These are phyloP conservation scores for Dendronephthya gigantea DNA, from an alignment of 64 coral and sea anemone genomes.

Conservation along the genomic window DNA sequence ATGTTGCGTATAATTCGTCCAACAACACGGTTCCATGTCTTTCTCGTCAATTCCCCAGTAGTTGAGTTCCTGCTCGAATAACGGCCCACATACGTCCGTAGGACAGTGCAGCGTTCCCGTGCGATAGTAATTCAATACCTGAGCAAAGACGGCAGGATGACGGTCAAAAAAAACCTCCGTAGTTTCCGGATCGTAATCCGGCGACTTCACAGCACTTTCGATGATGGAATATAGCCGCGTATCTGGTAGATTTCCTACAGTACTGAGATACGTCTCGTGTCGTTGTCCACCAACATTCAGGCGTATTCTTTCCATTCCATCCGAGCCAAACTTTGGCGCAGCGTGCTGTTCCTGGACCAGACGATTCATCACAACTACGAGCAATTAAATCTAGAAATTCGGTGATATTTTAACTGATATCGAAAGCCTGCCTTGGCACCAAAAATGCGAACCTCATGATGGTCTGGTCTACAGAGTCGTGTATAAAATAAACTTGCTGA, in stretches of 20 bases:
- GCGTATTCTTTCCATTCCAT: slow-evolving; percentile 14
- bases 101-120: neutral
- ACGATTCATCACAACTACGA: neutral
- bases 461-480: neutral
- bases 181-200: slow-evolving; percentile 3
- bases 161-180: neutral
- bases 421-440: no score
- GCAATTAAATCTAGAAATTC: neutral
- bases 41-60: slow-evolving; percentile 17
- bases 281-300: slow-evolving; percentile 4
- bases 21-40: slow-evolving; percentile 15
- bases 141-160: neutral
- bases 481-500: neutral
- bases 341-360: neutral
- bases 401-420: no score
- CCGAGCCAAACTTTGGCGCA: neutral
- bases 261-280: slow-evolving; percentile 4
- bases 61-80: neutral
- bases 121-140: slow-evolving; percentile 11
- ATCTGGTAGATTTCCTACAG: neutral
- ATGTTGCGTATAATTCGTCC: slow-evolving; percentile 2
- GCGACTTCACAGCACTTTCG: slow-evolving; percentile 5
- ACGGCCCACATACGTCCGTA: neutral
- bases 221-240: neutral
- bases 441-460: no score